Conservation (phyloP, 2,888 invertebrate genomes). For the Leptopterna dolabrata region DNA sequence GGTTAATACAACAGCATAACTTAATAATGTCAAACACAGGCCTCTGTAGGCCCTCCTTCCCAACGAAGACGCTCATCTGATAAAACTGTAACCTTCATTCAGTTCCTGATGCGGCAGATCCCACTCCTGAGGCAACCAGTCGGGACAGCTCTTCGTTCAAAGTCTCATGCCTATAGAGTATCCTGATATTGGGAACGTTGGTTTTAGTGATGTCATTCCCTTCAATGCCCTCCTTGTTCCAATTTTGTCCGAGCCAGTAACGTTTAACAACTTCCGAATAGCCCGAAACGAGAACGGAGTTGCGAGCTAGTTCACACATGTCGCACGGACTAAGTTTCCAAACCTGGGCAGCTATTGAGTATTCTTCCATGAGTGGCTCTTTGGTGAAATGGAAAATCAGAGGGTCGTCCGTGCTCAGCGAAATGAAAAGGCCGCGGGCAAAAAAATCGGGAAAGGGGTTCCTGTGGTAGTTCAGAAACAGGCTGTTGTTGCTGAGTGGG, state of each 20-base stretch:
- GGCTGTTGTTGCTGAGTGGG: constrained; percentile 96
- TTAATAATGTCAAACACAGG: too few relatives aligned
- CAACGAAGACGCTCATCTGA: too few relatives aligned
- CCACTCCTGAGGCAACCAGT: not conserved
- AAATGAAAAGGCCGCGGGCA: constrained; percentile 91
- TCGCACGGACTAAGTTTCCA: constrained; percentile 99
- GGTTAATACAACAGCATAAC: too few relatives aligned
- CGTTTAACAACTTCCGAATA: constrained; percentile 96
- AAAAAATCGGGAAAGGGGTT: constrained; percentile 98
- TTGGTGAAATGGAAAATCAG: constrained; percentile 99
- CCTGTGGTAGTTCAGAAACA: constrained; percentile 98
- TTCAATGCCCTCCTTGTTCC: constrained; percentile 93
- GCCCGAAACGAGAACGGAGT: constrained; percentile 96
- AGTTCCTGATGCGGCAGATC: not conserved
- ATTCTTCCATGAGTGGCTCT: constrained; percentile 99
- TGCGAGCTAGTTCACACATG: constrained; percentile 97
- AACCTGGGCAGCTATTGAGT: constrained; percentile 98
- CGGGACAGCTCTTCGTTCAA: constrained; percentile 86
- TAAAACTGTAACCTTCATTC: too few relatives aligned
- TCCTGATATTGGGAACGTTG: constrained; percentile 96
- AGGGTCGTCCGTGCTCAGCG: constrained; percentile 97
- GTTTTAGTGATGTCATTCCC: constrained; percentile 97
- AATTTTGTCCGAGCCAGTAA: constrained; percentile 97
- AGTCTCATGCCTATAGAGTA: constrained; percentile 94
- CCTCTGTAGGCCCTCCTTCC: too few relatives aligned